Conservation (phyloP, 2,888 invertebrate genomes). For the Platypus cylindrus region DNA sequence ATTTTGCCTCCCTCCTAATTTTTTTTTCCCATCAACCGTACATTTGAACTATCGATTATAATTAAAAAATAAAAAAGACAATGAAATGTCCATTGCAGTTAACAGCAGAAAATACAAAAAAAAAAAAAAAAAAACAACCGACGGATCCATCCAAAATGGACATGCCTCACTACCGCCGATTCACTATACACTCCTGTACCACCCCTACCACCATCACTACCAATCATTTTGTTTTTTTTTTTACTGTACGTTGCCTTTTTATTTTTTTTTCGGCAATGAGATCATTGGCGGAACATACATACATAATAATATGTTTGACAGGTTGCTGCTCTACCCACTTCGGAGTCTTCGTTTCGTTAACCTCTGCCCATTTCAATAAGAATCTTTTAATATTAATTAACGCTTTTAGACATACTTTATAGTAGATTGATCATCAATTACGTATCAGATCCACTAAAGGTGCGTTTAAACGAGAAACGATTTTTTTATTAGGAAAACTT, state of each 20-base stretch:
- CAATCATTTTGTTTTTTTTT: not conserved
- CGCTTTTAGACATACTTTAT: too few species aligned
- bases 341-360: conserved; percentile 5
- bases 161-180: conserved; percentile 34
- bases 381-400: too few species aligned
- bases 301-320: too few species aligned
- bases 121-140: too few species aligned
- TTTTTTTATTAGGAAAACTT: too few species aligned
- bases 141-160: conserved; percentile 21
- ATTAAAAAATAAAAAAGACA: conserved; percentile 10
- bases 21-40: conserved; percentile 2
- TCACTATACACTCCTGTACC: conserved; percentile 36
- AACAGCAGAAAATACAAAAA: too few species aligned
- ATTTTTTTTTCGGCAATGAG: too few species aligned
- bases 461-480: too few species aligned
- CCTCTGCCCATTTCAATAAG: conserved; percentile 9
- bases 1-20: conserved; percentile 4
- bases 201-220: not conserved
- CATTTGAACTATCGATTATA: conserved; percentile 10
- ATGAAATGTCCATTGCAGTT: conserved; percentile 13
- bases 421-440: too few species aligned
- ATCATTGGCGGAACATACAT: conserved; percentile 19
- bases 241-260: too few species aligned
- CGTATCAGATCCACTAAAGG: too few species aligned
- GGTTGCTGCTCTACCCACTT: not conserved